Conservation (phyloP, 2,797 vertebrate species). For the Syndactyla subalaris region DNA sequence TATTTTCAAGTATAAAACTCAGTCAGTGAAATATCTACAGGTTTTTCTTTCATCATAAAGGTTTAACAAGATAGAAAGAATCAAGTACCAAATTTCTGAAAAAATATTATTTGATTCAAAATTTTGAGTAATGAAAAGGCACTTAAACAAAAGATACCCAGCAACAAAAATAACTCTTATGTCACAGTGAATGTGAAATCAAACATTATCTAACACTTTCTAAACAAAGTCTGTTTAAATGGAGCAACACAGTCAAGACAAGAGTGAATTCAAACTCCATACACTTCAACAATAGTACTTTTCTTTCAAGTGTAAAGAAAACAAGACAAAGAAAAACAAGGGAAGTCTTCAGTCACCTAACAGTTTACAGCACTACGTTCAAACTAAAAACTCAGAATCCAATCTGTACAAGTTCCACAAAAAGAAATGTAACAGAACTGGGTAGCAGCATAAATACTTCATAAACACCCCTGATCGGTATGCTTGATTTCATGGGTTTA, state of each 20-base stretch:
- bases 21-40: constrained; percentile 44
- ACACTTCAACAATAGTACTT: not conserved
- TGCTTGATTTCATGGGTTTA: not conserved
- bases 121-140: constrained; percentile 39
- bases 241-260: not conserved
- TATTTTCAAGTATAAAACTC: constrained; percentile 77
- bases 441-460: constrained; percentile 50
- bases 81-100: constrained; percentile 22
- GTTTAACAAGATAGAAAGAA: constrained; percentile 65
- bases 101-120: constrained; percentile 59
- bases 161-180: constrained; percentile 48
- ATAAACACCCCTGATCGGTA: not conserved
- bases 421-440: constrained; percentile 25
- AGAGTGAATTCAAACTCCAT: not conserved
- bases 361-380: not conserved
- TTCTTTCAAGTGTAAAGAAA: constrained; percentile 17
- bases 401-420: not conserved
- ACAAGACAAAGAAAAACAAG: not conserved
- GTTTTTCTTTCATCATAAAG: constrained; percentile 26
- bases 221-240: constrained; percentile 34
- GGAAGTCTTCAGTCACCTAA: not conserved
- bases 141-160: constrained; percentile 56
- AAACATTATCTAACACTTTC: constrained; percentile 62
- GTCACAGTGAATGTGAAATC: constrained; percentile 50
- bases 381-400: not conserved